These are phyloP conservation scores for Lagodon rhomboides DNA, from an alignment of 2,797 vertebrate genomes.

Conservation along the genomic window DNA sequence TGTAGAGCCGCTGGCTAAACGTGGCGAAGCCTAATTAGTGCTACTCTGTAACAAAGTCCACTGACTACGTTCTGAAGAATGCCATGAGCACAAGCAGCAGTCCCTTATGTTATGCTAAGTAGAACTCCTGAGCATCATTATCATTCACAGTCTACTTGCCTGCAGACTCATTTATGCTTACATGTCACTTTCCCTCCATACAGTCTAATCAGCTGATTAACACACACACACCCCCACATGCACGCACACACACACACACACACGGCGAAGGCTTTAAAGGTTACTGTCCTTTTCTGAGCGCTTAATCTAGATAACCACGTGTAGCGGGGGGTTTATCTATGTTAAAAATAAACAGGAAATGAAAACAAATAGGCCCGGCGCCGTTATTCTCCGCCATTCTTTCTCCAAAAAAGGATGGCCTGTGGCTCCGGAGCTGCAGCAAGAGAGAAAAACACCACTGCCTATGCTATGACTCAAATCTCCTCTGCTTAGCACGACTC, in stretches of 20 bases:
- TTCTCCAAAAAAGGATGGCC: slow-evolving; percentile 43
- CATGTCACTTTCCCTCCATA: slow-evolving; percentile 82
- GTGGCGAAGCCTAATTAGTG: slow-evolving; percentile 83
- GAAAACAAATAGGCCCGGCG: slow-evolving; percentile 59
- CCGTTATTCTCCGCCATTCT: slow-evolving; percentile 44
- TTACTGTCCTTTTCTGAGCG: slow-evolving; percentile 63
- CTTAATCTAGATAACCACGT: slow-evolving; percentile 53
- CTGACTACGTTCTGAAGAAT: slow-evolving; percentile 77
- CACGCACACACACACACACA: slow-evolving; percentile 9
- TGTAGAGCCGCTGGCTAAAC: slow-evolving; percentile 78
- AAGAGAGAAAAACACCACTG: slow-evolving; percentile 35
- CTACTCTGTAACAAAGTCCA: slow-evolving; percentile 81
- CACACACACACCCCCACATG: slow-evolving; percentile 52
- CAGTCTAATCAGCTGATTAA: slow-evolving; percentile 82
- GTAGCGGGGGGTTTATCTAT: slow-evolving; percentile 28
- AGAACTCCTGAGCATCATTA: slow-evolving; percentile 85
- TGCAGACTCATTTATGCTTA: slow-evolving; percentile 85
- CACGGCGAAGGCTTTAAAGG: slow-evolving; percentile 70
- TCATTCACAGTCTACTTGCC: slow-evolving; percentile 81
- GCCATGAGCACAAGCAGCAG: slow-evolving; percentile 76
- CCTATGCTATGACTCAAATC: slow-evolving; percentile 58
- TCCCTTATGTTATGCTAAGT: slow-evolving; percentile 85
- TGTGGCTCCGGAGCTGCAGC: slow-evolving; percentile 41
- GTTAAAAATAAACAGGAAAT: slow-evolving; percentile 69
- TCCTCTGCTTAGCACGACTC: slow-evolving; percentile 43